Conservation (phyloP, 1,140 invertebrate genomes). For the Leucophenga varia region DNA sequence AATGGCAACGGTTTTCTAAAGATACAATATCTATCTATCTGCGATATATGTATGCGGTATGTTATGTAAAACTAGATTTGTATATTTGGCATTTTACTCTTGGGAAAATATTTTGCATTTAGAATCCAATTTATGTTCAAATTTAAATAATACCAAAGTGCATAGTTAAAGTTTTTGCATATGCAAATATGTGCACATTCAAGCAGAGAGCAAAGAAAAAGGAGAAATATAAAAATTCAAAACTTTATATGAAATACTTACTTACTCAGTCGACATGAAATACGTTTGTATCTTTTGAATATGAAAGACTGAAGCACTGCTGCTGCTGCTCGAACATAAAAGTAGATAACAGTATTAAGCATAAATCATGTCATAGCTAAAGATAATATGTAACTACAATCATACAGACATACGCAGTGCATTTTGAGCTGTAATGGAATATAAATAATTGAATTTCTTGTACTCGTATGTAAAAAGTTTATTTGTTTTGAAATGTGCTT, state of each 20-base stretch:
- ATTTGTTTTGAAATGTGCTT: neutral
- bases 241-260: conserved; percentile 3
- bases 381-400: conserved; percentile 45
- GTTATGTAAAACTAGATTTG: too few species aligned
- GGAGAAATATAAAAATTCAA: conserved; percentile 1
- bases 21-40: too few species aligned
- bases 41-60: too few species aligned
- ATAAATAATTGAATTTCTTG: conserved; percentile 9
- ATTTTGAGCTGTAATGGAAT: conserved; percentile 1
- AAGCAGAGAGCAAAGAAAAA: conserved; percentile 7
- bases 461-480: conserved; percentile 2
- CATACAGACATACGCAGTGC: conserved; percentile 1
- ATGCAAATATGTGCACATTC: conserved; percentile 8
- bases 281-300: conserved; percentile 17
- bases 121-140: too few species aligned
- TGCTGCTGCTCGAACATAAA: too few species aligned
- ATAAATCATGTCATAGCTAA: conserved; percentile 47
- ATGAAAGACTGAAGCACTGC: conserved; percentile 7
- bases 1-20: too few species aligned
- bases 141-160: too few species aligned
- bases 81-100: too few species aligned
- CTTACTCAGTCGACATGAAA: too few species aligned
- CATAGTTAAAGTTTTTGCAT: conserved; percentile 4
- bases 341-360: conserved; percentile 42
- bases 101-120: too few species aligned